A percentile compares a stretch with the other conserved stretches of the same genome.
Conservation (phyloP, 37 sponge, comb jelly and placozoan species). For the Lycopodina hypogea region DNA sequence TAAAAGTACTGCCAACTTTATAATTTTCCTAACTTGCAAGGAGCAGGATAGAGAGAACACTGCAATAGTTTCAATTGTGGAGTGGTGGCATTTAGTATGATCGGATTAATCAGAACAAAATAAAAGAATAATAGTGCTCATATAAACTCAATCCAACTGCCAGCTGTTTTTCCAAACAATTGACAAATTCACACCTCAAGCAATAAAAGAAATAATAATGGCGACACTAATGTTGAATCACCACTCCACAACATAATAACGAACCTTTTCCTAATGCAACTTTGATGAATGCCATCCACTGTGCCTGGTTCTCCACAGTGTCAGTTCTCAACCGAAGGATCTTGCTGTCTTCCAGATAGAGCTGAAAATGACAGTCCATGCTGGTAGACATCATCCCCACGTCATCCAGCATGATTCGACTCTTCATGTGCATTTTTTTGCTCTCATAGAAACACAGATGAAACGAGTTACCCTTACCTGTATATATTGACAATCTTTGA, state of each 20-base stretch:
- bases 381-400: constrained; percentile 36
- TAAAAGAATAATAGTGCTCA: no score
- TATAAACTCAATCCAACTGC: no score
- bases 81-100: no score
- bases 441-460: constrained; percentile 38
- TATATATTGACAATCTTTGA: neutral
- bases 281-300: constrained; percentile 61
- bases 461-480: constrained; percentile 15
- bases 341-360: constrained; percentile 34
- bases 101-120: no score
- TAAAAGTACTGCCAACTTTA: no score
- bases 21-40: no score
- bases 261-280: constrained; percentile 62
- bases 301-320: constrained; percentile 27
- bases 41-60: no score
- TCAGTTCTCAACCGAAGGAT: constrained; percentile 49
- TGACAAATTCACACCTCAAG: no score
- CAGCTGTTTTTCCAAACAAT: no score
- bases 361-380: constrained; percentile 21
- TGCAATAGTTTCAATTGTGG: no score
- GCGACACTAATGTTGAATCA: no score
- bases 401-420: constrained; percentile 33
- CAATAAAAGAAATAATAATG: no score
- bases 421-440: constrained; percentile 15
- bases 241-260: neutral